Base-by-base conservation (phyloP, 2,797 vertebrate genomes). In the Coendou prehensilis region DNA sequence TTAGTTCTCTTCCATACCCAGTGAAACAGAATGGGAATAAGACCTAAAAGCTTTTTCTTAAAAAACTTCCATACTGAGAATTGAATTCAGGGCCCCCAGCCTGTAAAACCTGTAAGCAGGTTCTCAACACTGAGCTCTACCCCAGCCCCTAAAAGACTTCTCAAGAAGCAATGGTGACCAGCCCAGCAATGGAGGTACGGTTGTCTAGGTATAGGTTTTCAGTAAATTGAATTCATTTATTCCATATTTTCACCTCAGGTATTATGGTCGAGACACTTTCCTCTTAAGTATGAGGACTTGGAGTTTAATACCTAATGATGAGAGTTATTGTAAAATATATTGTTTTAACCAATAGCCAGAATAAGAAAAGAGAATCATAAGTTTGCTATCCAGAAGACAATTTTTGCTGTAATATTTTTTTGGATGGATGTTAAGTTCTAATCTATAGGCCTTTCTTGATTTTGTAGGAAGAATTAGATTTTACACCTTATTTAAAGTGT, bases 251-350 rank as follows among this genome's bases (percentile, higher is more conserved):
- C 28, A 41, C 22, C 30, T 41, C 59, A 82, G 69, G 20, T 57
- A 10, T 92, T 80, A 89, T 71, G 37, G 33, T 26, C n/a, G 75
- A 41, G 33, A 71, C 23, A 76, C 11, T 79, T 47, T 90, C 83
- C 11, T 93, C 87, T 45, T 3, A 81, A 80, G 78, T 45, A 28
- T 89, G 28, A 78, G 28, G 2, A 1, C 56, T 63, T 63, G 23
- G 47, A 67, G 18, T 93, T 89, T 61, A 92, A 85, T 33, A 18
- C 28, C 15, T 23, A 10, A 94, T 89, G 56, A 73, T 92, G 30
- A 90, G 22, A 88, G 41, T 94, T 67, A 57, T 56, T 81, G 76
- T 92, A 73, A 84, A 59, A 33, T 59, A 10, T 28, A 33, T 50
- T 59, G 23, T 89, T 91, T 41, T 41, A 94, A 56, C 18, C n/a